Percentiles rank a stretch among this genome's conserved stretches.
phyloP scores from a whole-genome alignment of 2,113 vertebrate genomes.

The Nesogale talazaci region DNA sequence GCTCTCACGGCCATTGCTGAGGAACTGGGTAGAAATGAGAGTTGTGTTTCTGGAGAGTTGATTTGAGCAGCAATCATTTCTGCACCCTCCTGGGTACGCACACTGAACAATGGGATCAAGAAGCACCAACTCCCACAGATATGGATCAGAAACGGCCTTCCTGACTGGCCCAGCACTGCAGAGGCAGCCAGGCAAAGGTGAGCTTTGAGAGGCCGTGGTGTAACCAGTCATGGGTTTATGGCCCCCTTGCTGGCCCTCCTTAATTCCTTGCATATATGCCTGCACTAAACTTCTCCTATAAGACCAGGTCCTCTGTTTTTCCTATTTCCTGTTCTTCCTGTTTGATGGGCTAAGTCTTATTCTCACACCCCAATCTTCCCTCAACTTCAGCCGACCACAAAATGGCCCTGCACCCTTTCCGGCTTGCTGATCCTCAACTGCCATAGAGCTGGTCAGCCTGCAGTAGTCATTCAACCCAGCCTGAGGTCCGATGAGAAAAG shows the following conservation, averaged over 20 bases:
- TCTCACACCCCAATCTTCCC: not conserved
- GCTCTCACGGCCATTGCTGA: not conserved
- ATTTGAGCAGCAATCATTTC: constrained; percentile 70
- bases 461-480: not conserved
- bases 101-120: constrained; percentile 72
- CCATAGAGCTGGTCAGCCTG: not conserved
- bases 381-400: not conserved
- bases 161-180: not conserved
- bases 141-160: constrained; percentile 60
- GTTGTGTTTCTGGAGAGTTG: constrained; percentile 71
- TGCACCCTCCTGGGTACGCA: constrained; percentile 76
- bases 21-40: not conserved
- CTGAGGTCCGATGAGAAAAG: not conserved
- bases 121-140: constrained; percentile 76
- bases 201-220: not conserved
- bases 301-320: not conserved
- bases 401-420: not conserved
- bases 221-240: not conserved
- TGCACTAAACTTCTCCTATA: not conserved
- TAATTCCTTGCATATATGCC: not conserved
- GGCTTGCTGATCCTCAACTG: not conserved
- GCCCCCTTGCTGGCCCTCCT: too few relatives aligned
- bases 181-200: not conserved
- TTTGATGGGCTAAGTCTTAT: not conserved
- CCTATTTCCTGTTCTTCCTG: not conserved